Conservation (phyloP, 1,140 invertebrate genomes). For the Caerostris extrusa region DNA sequence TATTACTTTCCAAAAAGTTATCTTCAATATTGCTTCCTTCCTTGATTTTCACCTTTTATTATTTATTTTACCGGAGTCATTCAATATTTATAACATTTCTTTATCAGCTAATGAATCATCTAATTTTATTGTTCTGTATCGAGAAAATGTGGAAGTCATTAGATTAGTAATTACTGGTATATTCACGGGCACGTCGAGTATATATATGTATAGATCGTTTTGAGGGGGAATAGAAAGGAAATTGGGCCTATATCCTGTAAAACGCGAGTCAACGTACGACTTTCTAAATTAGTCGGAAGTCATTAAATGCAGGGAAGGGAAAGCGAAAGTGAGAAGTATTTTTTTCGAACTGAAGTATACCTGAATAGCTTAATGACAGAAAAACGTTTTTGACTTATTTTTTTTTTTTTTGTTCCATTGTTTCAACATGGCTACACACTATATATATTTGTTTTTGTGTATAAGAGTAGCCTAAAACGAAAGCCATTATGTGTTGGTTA, state of each 20-base stretch:
- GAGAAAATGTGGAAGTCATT: not conserved
- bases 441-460: too few species aligned
- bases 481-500: too few species aligned
- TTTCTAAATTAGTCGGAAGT: not conserved
- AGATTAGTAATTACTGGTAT: not conserved
- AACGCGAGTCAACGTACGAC: constrained; percentile 2
- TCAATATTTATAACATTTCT: not conserved
- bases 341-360: not conserved
- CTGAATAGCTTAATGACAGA: too few species aligned
- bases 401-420: not conserved
- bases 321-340: not conserved
- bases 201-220: not conserved
- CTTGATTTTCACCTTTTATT: not conserved
- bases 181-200: not conserved
- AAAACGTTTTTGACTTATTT: not conserved
- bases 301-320: not conserved
- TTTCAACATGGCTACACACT: not conserved
- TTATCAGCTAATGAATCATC: not conserved
- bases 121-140: not conserved
- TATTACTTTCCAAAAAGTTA: too few species aligned
- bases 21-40: not conserved
- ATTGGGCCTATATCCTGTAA: not conserved
- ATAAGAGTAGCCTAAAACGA: too few species aligned
- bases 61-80: not conserved
- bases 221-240: not conserved